Percentiles rank a stretch among this genome's conserved stretches.
Conservation (phyloP, 2,888 invertebrate species). For the Tetheella fluctuosa region DNA sequence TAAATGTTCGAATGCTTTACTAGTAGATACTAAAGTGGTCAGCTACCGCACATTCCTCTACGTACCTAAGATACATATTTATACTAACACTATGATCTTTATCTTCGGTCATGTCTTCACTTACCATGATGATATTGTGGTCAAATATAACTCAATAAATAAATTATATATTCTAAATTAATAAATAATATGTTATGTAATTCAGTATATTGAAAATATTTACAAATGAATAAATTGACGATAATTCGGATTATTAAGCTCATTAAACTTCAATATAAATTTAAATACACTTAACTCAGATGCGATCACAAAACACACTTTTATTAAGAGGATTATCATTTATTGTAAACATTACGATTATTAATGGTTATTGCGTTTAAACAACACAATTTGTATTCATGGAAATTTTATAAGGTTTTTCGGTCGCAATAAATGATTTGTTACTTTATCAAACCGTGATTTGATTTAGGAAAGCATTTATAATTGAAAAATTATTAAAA, state of each 20-base stretch:
- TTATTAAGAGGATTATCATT: conserved; percentile 1
- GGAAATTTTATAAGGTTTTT: background rate
- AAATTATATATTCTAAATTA: background rate
- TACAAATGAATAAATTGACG: background rate
- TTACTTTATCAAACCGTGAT: background rate
- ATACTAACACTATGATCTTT: no score
- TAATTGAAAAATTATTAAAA: background rate
- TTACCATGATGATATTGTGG: no score
- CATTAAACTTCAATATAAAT: background rate
- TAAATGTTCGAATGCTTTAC: no score
- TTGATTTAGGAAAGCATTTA: background rate
- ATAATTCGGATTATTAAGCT: background rate
- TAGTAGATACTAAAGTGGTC: no score
- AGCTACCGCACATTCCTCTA: no score
- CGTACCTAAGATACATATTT: no score
- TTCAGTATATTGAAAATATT: background rate
- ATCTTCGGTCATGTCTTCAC: no score
- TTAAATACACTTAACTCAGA: conserved; percentile 1
- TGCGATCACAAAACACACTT: background rate
- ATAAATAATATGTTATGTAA: background rate
- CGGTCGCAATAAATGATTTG: background rate
- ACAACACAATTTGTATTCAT: background rate
- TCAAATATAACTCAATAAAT: background rate
- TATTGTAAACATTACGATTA: background rate
- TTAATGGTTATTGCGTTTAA: conserved; percentile 2